Evolutionary conservation across 2,888 invertebrate species (phyloP).

Genomic region (Onthophagus sagittarius): DNA sequence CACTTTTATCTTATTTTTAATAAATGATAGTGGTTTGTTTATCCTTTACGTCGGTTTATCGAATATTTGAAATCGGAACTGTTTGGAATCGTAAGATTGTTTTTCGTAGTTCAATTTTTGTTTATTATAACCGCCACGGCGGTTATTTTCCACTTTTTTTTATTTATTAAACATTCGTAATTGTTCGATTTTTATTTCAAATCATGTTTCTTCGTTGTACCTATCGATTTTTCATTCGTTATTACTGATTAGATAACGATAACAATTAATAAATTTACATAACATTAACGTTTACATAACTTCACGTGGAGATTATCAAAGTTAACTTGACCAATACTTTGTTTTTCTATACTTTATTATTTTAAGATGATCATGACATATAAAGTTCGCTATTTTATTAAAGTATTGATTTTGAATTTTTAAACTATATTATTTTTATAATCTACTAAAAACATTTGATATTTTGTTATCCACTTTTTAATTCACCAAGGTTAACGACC

Average conservation of each 20-base stretch:
- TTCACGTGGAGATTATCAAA: neutral
- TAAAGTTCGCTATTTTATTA: too few relatives aligned
- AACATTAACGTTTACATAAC: neutral
- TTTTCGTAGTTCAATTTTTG: neutral
- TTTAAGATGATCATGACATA: too few relatives aligned
- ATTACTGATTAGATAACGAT: neutral
- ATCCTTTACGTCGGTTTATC: neutral
- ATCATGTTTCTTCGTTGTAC: neutral
- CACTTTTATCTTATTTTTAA: too few relatives aligned
- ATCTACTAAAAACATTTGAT: neutral
- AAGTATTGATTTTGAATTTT: too few relatives aligned
- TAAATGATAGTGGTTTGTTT: neutral
- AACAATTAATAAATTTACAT: neutral
- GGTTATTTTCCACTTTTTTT: neutral
- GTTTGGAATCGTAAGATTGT: neutral
- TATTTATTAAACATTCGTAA: neutral
- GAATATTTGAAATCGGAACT: neutral
- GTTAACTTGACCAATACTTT: neutral
- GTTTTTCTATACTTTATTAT: neutral
- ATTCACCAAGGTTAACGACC: neutral
- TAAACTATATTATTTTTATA: too few relatives aligned
- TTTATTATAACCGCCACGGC: neutral
- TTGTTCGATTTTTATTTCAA: too few relatives aligned
- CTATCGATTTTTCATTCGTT: neutral
- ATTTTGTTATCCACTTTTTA: neutral